These are phyloP conservation scores for Periophthalmus magnuspinnatus DNA, from an alignment of 2,797 vertebrate species.

Conservation along the genomic window DNA sequence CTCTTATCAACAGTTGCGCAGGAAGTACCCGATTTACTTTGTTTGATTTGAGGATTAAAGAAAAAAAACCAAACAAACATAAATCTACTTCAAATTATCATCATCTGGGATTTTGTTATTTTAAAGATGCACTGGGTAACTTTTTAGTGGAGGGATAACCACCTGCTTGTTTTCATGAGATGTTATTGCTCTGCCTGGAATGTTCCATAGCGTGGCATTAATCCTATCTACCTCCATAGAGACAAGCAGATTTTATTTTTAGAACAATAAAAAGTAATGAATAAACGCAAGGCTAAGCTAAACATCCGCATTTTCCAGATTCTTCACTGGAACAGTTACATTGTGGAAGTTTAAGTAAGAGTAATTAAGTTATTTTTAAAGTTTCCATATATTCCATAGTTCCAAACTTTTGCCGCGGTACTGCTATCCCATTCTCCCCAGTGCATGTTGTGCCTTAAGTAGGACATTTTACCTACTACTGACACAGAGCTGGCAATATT, in stretches of 20 bases:
- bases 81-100: background rate
- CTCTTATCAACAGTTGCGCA: constrained; percentile 37
- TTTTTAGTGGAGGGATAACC: background rate
- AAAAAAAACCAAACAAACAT: background rate
- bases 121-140: background rate
- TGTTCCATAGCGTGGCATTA: background rate
- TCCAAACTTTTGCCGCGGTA: background rate
- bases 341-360: background rate
- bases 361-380: background rate
- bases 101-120: background rate
- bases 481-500: background rate
- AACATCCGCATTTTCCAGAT: too few species aligned
- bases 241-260: background rate
- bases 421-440: background rate
- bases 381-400: background rate
- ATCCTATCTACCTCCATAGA: background rate
- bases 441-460: too few species aligned
- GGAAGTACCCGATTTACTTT: constrained; percentile 1
- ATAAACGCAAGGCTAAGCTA: too few species aligned
- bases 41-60: background rate
- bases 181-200: background rate
- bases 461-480: background rate
- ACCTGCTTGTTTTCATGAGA: background rate
- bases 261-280: too few species aligned
- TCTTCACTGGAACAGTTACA: too few species aligned